Evolutionary conservation across 2,888 invertebrate species (phyloP), one percentile per base, ranked within the genome.

Genomic region (Alsophila aescularia): DNA sequence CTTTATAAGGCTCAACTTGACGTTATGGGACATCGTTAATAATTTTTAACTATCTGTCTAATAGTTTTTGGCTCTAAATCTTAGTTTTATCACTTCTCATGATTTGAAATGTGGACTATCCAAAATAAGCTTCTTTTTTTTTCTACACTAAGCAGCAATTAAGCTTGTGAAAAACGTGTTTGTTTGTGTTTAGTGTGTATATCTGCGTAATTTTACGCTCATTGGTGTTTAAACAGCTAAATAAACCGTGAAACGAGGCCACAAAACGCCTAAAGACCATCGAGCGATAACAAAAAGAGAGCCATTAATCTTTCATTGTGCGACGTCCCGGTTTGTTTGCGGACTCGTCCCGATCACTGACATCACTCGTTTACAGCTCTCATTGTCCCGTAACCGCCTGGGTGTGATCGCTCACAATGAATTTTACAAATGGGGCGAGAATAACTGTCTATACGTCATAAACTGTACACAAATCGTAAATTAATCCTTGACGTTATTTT

Each of bases 261-360:
- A 85, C 88, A 87, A 87, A 88, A 82, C 73, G 77, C 76, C 82
- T 85, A 83, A 90, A 89, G 85, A 89, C 80, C 83, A 85, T 85
- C 81, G 77, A 75, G 74, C 77, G 83, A 81, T 86, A 84, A 89
- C 89, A 90, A 87, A 87, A 86, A 84, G 83, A 72, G 72, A 69
- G 79, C 81, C 87, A 90, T 90, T 90, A 90, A 90, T 90, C 90
- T 87, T 83, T 78, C 77, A 89, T 89, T 90, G 90, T 90, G 82
- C 73, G 79, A 78, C 74, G 75, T 78, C 75, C 78, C 80, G 85
- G 82, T 81, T 81, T 90, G 90, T 90, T 87, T 87, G 85, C 87
- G 77, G 81, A 84, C 81, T 80, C 80, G 82, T 77, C 81, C 83
- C 82, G 81, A 81, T 80, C 79, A 79, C 72, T 74, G 75, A 81